Evolutionary conservation across 1,140 invertebrate genomes (phyloP).

Genomic region (Streblospio benedicti): DNA sequence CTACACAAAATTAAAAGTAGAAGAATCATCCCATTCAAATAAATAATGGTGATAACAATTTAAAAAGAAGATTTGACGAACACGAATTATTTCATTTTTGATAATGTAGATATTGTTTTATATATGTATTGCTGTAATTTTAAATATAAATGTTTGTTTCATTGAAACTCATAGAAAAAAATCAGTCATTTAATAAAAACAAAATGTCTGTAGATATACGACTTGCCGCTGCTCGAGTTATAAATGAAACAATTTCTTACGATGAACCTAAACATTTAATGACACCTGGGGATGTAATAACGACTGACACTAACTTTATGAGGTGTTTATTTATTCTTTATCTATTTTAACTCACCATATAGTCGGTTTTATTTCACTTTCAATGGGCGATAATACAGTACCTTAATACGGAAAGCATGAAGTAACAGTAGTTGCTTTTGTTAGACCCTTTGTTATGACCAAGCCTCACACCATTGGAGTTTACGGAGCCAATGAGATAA

Average conservation of each 20-base stretch:
- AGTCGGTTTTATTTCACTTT: not conserved
- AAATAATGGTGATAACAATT: too few species aligned
- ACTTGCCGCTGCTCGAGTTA: constrained; percentile 27
- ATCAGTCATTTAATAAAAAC: too few species aligned
- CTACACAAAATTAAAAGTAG: too few species aligned
- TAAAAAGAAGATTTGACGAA: too few species aligned
- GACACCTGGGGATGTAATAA: constrained; percentile 78
- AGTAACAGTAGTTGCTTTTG: not conserved
- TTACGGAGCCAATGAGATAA: too few species aligned
- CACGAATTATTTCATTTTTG: too few species aligned
- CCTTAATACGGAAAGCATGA: not conserved
- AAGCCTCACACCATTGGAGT: too few species aligned
- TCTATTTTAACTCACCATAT: not conserved
- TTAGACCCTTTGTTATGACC: not conserved
- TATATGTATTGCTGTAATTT: too few species aligned
- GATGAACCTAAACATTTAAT: constrained; percentile 52
- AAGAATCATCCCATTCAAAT: too few species aligned
- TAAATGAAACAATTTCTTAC: constrained; percentile 36
- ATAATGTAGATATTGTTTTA: too few species aligned
- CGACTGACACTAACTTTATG: constrained; percentile 73
- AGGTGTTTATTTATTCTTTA: constrained; percentile 52
- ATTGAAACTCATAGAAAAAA: too few species aligned
- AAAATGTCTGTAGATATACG: constrained; percentile 23
- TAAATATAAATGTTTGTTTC: too few species aligned
- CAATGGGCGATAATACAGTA: constrained; percentile 11